Conservation (phyloP, 2,888 invertebrate genomes). For the Blomia tropicalis region DNA sequence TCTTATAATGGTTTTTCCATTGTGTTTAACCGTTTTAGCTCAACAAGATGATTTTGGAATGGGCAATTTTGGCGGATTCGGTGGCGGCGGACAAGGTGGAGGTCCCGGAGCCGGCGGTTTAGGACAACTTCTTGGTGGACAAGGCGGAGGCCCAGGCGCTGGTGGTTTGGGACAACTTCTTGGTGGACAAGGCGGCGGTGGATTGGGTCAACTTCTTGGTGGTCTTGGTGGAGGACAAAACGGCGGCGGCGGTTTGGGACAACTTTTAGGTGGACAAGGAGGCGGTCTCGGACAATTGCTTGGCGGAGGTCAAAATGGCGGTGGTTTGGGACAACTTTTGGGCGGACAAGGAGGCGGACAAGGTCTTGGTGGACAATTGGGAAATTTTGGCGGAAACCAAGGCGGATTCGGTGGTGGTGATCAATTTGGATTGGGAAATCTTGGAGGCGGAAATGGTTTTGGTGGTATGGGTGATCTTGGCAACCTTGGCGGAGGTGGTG, state of each 20-base stretch:
- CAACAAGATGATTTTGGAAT: background rate
- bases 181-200: conserved; percentile 16
- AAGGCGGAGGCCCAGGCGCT: background rate
- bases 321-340: conserved; percentile 1
- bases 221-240: conserved; percentile 9
- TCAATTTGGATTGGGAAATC: conserved; percentile 2
- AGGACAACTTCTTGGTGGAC: background rate
- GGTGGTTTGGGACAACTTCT: background rate
- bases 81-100: background rate
- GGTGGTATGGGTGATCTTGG: conserved; percentile 12
- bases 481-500: conserved; percentile 14
- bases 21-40: background rate
- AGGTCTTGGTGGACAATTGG: background rate
- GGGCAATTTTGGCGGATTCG: conserved; percentile 2
- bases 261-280: background rate
- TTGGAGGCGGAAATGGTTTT: conserved; percentile 1
- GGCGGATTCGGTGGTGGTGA: conserved; percentile 14
- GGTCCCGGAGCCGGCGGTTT: conserved; percentile 2
- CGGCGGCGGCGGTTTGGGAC: background rate
- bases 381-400: background rate
- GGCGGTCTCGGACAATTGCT: conserved; percentile 3
- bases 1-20: background rate
- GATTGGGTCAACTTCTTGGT: background rate
- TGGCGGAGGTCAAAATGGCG: background rate
- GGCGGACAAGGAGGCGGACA: conserved; percentile 10